Conservation (phyloP, 2,888 invertebrate genomes). For the Scaptomyza parva region DNA sequence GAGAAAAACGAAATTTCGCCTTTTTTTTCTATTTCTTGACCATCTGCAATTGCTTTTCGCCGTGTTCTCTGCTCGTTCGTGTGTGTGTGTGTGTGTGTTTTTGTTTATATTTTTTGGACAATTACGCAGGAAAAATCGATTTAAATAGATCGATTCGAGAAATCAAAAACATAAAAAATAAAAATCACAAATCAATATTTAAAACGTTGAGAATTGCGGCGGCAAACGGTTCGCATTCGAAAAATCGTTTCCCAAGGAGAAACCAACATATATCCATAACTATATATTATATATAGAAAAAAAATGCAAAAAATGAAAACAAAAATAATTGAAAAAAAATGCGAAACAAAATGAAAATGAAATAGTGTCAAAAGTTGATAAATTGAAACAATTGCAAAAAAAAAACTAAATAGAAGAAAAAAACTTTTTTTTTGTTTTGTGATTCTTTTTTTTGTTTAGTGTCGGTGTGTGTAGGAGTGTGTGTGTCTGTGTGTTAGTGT, state of each 20-base stretch:
- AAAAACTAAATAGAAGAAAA: neutral
- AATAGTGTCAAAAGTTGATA: conserved; percentile 8
- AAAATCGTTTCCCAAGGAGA: neutral
- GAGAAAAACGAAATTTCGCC: conserved; percentile 34
- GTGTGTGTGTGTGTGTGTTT: conserved; percentile 5
- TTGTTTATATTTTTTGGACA: conserved; percentile 78
- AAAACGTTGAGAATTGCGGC: conserved; percentile 34
- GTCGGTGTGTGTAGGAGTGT: conserved; percentile 1
- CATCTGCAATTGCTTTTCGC: conserved; percentile 18
- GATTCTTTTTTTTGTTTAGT: too few species aligned
- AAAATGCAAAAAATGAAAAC: conserved; percentile 12
- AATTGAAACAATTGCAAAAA: neutral
- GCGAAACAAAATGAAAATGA: too few species aligned
- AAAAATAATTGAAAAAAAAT: neutral
- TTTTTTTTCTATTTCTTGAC: conserved; percentile 31
- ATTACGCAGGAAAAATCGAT: conserved; percentile 66
- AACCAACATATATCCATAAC: neutral
- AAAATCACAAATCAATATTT: too few species aligned
- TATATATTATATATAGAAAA: neutral
- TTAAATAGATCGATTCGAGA: conserved; percentile 38
- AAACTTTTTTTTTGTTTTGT: conserved; percentile 11
- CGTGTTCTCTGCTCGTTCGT: neutral
- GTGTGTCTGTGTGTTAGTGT: conserved; percentile 35
- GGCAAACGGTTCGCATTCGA: conserved; percentile 10
- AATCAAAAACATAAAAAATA: conserved; percentile 31